Percentiles rank a stretch among this genome's conserved stretches.
Evolutionary conservation across 2,797 vertebrate species (phyloP).

Genomic region (Pangasius krempfi): DNA sequence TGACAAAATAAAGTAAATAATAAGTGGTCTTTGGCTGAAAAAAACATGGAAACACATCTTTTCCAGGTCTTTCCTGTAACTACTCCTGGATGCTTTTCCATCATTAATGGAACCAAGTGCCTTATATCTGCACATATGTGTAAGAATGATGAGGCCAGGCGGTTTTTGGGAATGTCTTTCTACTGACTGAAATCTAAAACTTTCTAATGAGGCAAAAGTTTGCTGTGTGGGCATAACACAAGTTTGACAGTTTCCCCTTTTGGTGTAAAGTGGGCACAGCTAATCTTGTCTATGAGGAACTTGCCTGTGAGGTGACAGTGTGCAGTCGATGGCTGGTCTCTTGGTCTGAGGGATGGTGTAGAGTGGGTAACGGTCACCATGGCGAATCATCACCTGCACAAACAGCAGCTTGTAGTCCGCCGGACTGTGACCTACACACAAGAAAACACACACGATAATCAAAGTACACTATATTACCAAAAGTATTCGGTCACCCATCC

Average conservation of each 20-base stretch:
- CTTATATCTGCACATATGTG: neutral
- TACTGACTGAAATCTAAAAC: neutral
- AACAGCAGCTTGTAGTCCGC: slow-evolving; percentile 91
- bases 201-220: neutral
- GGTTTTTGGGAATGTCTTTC: neutral
- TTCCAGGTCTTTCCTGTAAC: neutral
- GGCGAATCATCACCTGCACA: slow-evolving; percentile 94
- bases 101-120: neutral
- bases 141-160: neutral
- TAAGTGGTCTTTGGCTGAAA: neutral
- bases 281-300: neutral
- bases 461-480: no score
- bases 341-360: slow-evolving; percentile 95
- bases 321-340: slow-evolving; percentile 70
- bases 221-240: neutral
- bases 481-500: no score
- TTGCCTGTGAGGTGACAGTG: slow-evolving; percentile 52
- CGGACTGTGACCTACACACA: slow-evolving; percentile 86
- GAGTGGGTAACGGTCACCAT: slow-evolving; percentile 93
- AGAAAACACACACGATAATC: slow-evolving; percentile 12
- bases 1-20: neutral
- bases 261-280: no score
- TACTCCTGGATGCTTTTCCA: neutral
- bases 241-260: neutral
- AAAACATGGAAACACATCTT: neutral